These are phyloP conservation scores for Chrysochloris asiatica DNA, from an alignment of 2,113 vertebrate genomes.

Conservation along the genomic window DNA sequence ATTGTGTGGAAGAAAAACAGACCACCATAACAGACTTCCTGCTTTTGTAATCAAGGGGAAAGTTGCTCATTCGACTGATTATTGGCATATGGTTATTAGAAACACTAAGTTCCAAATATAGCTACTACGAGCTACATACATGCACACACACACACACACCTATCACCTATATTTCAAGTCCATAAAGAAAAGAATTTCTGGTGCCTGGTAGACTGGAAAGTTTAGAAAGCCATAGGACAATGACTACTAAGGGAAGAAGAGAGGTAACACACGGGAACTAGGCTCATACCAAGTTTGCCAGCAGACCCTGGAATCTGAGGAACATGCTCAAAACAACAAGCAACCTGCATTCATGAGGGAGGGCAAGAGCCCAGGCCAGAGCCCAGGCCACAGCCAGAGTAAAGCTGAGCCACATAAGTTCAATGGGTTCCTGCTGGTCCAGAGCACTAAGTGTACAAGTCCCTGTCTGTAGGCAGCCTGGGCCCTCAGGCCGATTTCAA, in stretches of 20 bases:
- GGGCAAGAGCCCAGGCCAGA: no score
- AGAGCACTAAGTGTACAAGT: background rate
- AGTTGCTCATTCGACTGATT: constrained; percentile 79
- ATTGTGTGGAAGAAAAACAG: constrained; percentile 86
- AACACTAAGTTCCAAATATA: constrained; percentile 73
- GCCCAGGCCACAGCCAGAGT: background rate
- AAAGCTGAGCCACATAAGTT: fast-evolving
- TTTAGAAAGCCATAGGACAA: constrained; percentile 10
- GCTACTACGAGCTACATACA: constrained; percentile 60
- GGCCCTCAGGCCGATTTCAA: background rate
- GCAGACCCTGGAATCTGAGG: background rate
- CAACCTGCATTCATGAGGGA: fast-evolving
- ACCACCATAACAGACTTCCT: constrained; percentile 86
- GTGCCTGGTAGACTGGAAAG: constrained; percentile 15
- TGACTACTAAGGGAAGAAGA: background rate
- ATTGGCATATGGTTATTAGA: constrained; percentile 81
- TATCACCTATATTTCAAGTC: background rate
- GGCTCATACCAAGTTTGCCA: background rate
- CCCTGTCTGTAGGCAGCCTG: background rate
- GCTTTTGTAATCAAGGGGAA: constrained; percentile 85
- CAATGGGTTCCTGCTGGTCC: background rate
- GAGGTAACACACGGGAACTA: background rate
- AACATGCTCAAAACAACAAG: background rate
- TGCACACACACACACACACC: background rate
- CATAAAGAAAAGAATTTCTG: constrained; percentile 31